Base-by-base conservation (phyloP, 2,797 vertebrate species). In the Kryptopterus vitreolus region DNA sequence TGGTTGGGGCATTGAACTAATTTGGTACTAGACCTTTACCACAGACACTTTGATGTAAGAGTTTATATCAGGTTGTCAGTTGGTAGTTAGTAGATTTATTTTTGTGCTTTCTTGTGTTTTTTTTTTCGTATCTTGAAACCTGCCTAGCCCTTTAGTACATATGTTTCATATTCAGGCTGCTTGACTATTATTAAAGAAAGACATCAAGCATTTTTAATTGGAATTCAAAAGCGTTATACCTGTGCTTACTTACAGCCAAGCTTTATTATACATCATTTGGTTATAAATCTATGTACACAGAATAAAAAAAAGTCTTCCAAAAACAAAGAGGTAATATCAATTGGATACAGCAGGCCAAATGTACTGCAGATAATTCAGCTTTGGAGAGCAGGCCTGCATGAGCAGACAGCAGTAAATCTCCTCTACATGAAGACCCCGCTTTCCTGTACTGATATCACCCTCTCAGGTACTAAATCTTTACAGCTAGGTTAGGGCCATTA, bases 381-480 rank as follows among this genome's bases (percentile, higher is more conserved):
- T 65, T 76, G 66, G 35, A 80, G 76, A 78, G 69, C 77, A 83
- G 73, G 72, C 66, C 82, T 81, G 69, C 53, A 68, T 55, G 66
- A 69, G 81, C 76, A 85, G 79, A 84, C 82, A 65, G 79, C 83
- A 70, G 66, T 86, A 84, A 87, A 87, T 87, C 78, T 81, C 79
- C 59, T 59, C 72, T 81, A 84, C 82, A 76, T 61, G 72, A 82
- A 87, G 83, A 85, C 72, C 66, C 62, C 79, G 85, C 76, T 86
- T 81, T 86, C 83, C 86, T 86, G 81, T 65, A 78, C 86, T 84
- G 83, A 83, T 82, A 85, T 85, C 80, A 83, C 76, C 77, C 80
- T 84, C 75, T 83, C 76, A 84, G 79, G 77, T 83, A 79, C 82
- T 85, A 85, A 86, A 88, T 87, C 85, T 88, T 84, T 75, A 50